A percentile compares a stretch with the other conserved stretches of the same genome.
Evolutionary conservation across 2,797 vertebrate genomes (phyloP).

Genomic region (Pelobates cultripes): DNA sequence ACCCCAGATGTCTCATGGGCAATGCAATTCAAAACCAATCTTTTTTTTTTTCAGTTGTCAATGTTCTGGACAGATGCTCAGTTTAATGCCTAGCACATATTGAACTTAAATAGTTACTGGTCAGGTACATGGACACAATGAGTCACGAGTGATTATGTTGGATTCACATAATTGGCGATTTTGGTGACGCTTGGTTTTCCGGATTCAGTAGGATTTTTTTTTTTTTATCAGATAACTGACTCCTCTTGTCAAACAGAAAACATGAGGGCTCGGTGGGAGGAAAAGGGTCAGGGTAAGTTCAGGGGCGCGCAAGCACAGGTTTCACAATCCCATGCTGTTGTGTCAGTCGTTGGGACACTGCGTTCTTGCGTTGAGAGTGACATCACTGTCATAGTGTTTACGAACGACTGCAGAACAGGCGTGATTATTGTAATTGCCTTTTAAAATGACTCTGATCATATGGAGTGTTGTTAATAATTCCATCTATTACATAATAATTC

Average conservation of each 20-base stretch:
- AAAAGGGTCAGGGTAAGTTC: conserved; percentile 17
- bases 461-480: too few relatives aligned
- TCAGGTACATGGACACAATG: background rate
- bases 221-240: conserved; percentile 28
- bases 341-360: conserved; percentile 23
- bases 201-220: conserved; percentile 25
- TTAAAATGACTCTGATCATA: too few relatives aligned
- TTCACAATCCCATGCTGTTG: conserved; percentile 25
- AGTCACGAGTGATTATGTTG: background rate
- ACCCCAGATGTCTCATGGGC: too few relatives aligned
- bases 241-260: background rate
- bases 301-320: background rate
- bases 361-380: conserved; percentile 14
- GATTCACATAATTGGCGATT: background rate
- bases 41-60: too few relatives aligned
- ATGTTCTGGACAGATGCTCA: too few relatives aligned
- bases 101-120: background rate
- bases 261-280: background rate
- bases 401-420: background rate
- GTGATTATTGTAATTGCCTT: background rate
- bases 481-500: too few relatives aligned
- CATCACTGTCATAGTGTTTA: background rate
- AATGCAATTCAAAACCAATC: too few relatives aligned
- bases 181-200: conserved; percentile 18
- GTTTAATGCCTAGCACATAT: too few relatives aligned